These are phyloP conservation scores for Reticulitermes speratus DNA, from an alignment of 1,140 invertebrate species.

Conservation along the genomic window DNA sequence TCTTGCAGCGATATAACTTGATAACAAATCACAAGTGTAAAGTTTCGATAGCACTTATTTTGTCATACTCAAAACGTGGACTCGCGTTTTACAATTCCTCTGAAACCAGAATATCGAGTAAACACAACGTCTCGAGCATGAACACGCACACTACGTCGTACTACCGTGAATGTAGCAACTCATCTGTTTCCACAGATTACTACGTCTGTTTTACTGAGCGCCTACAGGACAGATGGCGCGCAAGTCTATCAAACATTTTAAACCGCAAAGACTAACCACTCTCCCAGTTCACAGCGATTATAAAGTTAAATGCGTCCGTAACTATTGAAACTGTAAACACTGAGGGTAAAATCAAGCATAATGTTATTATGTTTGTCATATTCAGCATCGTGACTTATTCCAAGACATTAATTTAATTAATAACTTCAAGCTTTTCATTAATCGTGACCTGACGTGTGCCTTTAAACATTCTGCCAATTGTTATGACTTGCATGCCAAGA, in stretches of 20 bases:
- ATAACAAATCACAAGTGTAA: neutral
- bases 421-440: no score
- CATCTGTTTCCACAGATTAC: neutral
- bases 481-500: no score
- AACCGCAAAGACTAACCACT: neutral
- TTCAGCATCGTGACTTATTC: no score
- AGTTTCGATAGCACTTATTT: neutral
- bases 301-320: no score
- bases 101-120: neutral
- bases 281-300: neutral
- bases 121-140: neutral
- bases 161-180: neutral
- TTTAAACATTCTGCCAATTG: no score
- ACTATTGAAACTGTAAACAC: no score
- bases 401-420: no score
- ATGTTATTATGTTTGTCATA: no score
- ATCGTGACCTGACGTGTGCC: no score
- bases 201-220: neutral
- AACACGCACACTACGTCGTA: neutral
- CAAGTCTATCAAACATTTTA: neutral
- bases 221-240: neutral
- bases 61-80: neutral
- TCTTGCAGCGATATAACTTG: neutral
- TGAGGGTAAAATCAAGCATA: no score
- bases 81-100: neutral